phyloP scores from a whole-genome alignment of 2,113 vertebrate genomes.

The Crotophaga sulcirostris region DNA sequence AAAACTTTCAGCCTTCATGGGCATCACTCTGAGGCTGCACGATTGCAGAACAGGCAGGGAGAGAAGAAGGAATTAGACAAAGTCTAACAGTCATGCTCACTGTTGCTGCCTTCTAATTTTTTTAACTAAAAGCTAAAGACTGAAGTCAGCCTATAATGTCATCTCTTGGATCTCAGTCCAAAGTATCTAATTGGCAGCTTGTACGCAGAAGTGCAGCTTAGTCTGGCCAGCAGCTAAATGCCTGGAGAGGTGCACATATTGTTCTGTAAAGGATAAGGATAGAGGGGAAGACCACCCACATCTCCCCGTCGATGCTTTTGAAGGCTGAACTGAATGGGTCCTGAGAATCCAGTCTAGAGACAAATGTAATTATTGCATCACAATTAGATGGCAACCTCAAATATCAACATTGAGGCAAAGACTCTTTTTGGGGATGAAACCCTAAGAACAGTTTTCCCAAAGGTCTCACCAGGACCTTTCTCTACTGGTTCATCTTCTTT shows the following conservation, averaged over 20 bases:
- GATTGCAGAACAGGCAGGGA: background rate
- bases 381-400: background rate
- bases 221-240: background rate
- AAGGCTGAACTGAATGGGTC: accelerated
- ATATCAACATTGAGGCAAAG: background rate
- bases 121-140: background rate
- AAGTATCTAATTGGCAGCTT: background rate
- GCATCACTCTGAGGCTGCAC: background rate
- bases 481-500: background rate
- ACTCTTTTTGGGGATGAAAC: background rate
- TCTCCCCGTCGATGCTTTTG: background rate
- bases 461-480: background rate
- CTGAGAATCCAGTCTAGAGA: background rate
- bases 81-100: accelerated
- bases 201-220: background rate
- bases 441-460: background rate
- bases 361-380: background rate
- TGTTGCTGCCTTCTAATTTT: background rate
- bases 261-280: background rate
- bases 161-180: background rate
- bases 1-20: background rate
- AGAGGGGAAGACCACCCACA: background rate
- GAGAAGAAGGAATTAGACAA: background rate
- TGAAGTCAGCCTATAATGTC: background rate
- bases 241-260: background rate